These are phyloP conservation scores for Alloscopus bannaensis DNA, from an alignment of 2,888 invertebrate species.

Conservation along the genomic window DNA sequence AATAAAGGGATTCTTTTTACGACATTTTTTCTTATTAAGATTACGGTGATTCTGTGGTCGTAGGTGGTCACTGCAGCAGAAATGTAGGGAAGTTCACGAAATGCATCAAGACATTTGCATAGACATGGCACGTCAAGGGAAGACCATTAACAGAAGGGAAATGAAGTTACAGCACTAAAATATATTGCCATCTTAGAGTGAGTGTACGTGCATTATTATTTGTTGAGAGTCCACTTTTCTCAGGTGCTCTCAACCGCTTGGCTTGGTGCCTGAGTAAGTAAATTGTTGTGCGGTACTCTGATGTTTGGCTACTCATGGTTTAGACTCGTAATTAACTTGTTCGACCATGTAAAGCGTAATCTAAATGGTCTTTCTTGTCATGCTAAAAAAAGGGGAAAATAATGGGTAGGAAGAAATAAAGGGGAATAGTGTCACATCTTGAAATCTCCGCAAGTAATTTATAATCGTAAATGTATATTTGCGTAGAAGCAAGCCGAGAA, in stretches of 20 bases:
- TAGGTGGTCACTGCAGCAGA: conserved; percentile 48
- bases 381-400: conserved; percentile 3
- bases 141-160: conserved; percentile 48
- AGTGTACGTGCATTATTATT: too few relatives aligned
- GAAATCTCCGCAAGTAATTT: too few relatives aligned
- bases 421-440: conserved; percentile 56
- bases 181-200: too few relatives aligned
- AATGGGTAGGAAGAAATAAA: conserved; percentile 20
- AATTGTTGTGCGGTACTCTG: not conserved
- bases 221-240: too few relatives aligned
- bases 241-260: too few relatives aligned
- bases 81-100: too few relatives aligned
- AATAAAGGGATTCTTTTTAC: too few relatives aligned
- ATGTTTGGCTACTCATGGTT: not conserved
- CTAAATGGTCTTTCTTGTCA: conserved; percentile 37
- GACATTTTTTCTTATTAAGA: conserved; percentile 24
- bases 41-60: conserved; percentile 29
- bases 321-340: conserved; percentile 43
- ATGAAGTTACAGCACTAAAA: conserved; percentile 36
- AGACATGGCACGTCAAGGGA: conserved; percentile 36
- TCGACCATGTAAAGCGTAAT: conserved; percentile 36
- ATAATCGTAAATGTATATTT: too few relatives aligned
- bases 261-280: not conserved
- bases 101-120: conserved; percentile 2
- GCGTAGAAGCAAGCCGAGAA: too few relatives aligned